Percentiles rank a stretch among this genome's conserved stretches.
These are phyloP conservation scores for Hemibagrus guttatus DNA, from an alignment of 2,797 vertebrate genomes.

Conservation along the genomic window DNA sequence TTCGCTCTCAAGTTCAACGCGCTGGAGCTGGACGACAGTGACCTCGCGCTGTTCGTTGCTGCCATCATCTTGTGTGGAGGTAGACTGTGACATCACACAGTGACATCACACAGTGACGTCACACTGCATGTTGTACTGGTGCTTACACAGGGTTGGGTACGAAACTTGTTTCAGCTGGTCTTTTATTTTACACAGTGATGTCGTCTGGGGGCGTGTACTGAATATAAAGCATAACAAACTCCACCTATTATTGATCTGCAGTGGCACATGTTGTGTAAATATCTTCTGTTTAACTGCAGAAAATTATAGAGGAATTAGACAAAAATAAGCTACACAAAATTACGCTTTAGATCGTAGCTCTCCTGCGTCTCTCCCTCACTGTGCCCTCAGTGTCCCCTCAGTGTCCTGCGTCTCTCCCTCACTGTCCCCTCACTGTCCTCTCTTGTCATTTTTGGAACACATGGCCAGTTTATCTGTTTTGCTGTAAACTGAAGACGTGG, in stretches of 20 bases:
- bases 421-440: too few relatives aligned
- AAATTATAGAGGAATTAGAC: too few relatives aligned
- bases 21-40: conserved; percentile 84
- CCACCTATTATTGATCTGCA: too few relatives aligned
- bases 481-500: too few relatives aligned
- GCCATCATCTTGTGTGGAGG: conserved; percentile 88
- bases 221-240: too few relatives aligned
- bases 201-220: neutral
- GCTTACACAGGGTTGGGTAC: neutral
- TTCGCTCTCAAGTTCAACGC: conserved; percentile 88
- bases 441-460: too few relatives aligned
- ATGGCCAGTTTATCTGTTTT: too few relatives aligned
- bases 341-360: too few relatives aligned
- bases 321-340: too few relatives aligned
- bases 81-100: conserved; percentile 45
- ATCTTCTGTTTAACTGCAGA: too few relatives aligned
- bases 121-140: neutral
- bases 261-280: too few relatives aligned
- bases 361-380: too few relatives aligned
- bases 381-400: neutral
- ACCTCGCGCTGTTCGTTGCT: conserved; percentile 66
- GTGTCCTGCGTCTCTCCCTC: neutral
- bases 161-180: neutral
- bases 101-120: neutral
- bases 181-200: neutral